A percentile compares a stretch with the other conserved stretches of the same genome.
phyloP scores from a whole-genome alignment of 2,888 invertebrate species.

The Campoplex nolae region DNA sequence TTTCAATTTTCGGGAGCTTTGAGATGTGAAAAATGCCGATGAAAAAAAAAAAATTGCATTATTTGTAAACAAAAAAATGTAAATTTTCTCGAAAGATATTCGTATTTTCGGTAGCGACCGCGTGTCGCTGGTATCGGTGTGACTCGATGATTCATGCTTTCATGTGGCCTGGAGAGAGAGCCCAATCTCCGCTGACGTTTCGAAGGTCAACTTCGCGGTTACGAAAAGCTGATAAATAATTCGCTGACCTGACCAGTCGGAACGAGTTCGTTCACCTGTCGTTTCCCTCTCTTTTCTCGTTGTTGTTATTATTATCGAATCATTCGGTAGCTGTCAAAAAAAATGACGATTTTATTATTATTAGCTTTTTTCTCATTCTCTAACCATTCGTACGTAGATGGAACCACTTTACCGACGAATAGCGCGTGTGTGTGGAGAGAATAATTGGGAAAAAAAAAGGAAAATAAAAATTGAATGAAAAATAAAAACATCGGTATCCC shows the following conservation, averaged over 20 bases:
- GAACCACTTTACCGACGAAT: conserved; percentile 59
- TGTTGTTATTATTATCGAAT: not conserved
- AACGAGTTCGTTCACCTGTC: conserved; percentile 34
- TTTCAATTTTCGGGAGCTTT: no score
- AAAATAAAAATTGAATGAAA: not conserved
- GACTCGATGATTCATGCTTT: conserved; percentile 10
- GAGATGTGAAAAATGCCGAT: no score
- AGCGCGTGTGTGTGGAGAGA: not conserved
- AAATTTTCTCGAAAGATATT: not conserved
- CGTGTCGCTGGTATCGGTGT: not conserved
- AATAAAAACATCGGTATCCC: not conserved
- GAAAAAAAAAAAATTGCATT: not conserved
- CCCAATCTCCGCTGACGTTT: conserved; percentile 20
- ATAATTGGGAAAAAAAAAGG: not conserved
- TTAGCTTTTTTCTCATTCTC: not conserved
- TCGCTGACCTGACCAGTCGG: conserved; percentile 22
- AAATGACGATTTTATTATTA: not conserved
- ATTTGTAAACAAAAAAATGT: not conserved
- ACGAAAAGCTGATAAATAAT: conserved; percentile 12
- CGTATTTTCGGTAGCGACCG: not conserved
- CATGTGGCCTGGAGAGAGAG: not conserved
- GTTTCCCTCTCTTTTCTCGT: not conserved
- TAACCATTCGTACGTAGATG: conserved; percentile 43
- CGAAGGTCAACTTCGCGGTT: conserved; percentile 17
- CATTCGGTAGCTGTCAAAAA: not conserved